Evolutionary conservation across 2,888 invertebrate genomes (phyloP).

Genomic region (Philaethria dido): DNA sequence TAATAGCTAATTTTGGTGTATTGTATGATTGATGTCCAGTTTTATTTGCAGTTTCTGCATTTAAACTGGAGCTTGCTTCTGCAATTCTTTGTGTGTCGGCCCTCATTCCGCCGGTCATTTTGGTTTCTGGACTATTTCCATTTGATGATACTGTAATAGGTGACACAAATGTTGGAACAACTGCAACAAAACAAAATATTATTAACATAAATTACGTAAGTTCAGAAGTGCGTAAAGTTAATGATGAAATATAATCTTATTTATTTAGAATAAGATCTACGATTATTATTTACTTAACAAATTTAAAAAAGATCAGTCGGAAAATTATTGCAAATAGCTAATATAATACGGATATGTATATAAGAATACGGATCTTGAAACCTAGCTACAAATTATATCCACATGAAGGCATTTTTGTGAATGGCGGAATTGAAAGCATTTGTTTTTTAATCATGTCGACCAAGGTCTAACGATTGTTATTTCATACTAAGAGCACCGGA

Average conservation of each 20-base stretch:
- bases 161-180: constrained; percentile 61
- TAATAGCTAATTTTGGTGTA: constrained; percentile 73
- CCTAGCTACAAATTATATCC: constrained; percentile 9
- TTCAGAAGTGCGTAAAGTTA: background rate
- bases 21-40: constrained; percentile 34
- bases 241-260: too few relatives aligned
- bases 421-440: constrained; percentile 71
- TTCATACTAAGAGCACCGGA: constrained; percentile 40
- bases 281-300: background rate
- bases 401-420: constrained; percentile 54
- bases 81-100: constrained; percentile 63
- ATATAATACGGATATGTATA: background rate
- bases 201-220: background rate
- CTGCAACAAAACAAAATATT: constrained; percentile 64
- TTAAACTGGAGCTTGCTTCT: constrained; percentile 53
- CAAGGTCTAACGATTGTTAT: constrained; percentile 60
- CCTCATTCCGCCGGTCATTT: constrained; percentile 71
- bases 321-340: background rate
- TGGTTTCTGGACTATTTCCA: constrained; percentile 78
- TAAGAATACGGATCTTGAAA: constrained; percentile 7
- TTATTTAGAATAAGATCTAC: background rate
- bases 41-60: constrained; percentile 11
- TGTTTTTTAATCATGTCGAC: constrained; percentile 47
- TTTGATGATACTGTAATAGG: constrained; percentile 78
- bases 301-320: background rate